Percentiles rank a stretch among this genome's conserved stretches.
phyloP scores from a whole-genome alignment of 2,888 invertebrate species.

The Eupeodes luniger region DNA sequence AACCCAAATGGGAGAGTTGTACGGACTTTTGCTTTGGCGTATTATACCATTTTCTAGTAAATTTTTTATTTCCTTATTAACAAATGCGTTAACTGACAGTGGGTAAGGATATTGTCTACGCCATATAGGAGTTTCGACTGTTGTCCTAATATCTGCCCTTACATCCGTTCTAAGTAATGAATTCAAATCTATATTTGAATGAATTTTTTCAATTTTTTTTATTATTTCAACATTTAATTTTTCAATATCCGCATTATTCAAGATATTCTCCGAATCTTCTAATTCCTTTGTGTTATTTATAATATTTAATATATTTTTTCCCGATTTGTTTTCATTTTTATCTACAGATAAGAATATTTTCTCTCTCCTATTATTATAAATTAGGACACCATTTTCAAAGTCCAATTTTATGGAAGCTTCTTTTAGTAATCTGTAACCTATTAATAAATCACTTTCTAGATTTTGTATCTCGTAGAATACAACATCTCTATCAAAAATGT shows the following conservation, averaged over 20 bases:
- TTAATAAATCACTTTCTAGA: not conserved
- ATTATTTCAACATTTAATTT: not conserved
- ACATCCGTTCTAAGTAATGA: not conserved
- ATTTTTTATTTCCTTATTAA: too few species aligned
- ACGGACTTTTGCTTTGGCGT: not conserved
- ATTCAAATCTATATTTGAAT: not conserved
- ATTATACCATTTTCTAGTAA: too few species aligned
- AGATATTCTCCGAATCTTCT: not conserved
- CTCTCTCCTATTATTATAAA: not conserved
- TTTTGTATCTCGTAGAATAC: conserved; percentile 12
- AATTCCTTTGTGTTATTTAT: not conserved
- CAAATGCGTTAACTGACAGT: too few species aligned
- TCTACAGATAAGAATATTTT: not conserved
- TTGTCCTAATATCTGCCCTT: too few species aligned
- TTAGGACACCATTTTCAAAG: not conserved
- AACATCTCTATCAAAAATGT: conserved; percentile 4
- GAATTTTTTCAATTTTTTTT: not conserved
- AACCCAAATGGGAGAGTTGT: too few species aligned
- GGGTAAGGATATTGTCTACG: too few species aligned
- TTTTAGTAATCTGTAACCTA: conserved; percentile 2
- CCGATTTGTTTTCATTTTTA: not conserved
- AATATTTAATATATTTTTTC: not conserved
- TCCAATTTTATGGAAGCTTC: not conserved
- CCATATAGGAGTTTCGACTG: too few species aligned
- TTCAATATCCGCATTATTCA: not conserved